phyloP scores from a whole-genome alignment of 2,888 invertebrate genomes.

The Yponomeuta cagnagella region DNA sequence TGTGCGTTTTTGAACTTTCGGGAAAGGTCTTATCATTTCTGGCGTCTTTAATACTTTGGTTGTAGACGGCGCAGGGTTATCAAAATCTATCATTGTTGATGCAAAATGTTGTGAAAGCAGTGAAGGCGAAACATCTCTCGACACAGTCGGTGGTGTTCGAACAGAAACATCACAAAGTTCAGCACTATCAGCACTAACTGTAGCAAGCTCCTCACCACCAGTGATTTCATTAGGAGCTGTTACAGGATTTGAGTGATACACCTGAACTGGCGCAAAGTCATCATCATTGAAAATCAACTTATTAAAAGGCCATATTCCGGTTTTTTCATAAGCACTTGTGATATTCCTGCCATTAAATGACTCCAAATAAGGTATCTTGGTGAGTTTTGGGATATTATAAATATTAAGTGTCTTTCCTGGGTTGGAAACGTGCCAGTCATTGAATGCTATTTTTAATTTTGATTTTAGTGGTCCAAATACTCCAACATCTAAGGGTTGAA shows the following conservation, averaged over 20 bases:
- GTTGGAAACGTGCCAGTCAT: constrained; percentile 24
- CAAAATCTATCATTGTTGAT: no score
- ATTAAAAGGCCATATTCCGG: constrained; percentile 27
- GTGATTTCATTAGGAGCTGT: no score
- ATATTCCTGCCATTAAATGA: constrained; percentile 26
- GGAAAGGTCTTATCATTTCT: no score
- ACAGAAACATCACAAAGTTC: no score
- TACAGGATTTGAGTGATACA: neutral
- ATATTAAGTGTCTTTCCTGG: constrained; percentile 24
- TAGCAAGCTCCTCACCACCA: no score
- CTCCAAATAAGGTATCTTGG: constrained; percentile 24
- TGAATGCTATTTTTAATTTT: constrained; percentile 23
- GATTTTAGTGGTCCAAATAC: constrained; percentile 26
- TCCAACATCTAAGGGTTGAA: constrained; percentile 25
- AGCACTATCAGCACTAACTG: no score
- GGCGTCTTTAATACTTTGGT: no score
- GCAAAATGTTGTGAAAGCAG: no score
- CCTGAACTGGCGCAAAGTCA: constrained; percentile 23
- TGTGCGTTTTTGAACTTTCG: no score
- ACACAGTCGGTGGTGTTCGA: no score
- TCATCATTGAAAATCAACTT: constrained; percentile 24
- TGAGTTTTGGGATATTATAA: constrained; percentile 21
- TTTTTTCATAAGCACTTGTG: constrained; percentile 23
- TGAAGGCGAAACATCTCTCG: no score
- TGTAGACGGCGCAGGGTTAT: no score